Base-by-base conservation (phyloP, 2,113 vertebrate species). In the Chaetops frenatus region DNA sequence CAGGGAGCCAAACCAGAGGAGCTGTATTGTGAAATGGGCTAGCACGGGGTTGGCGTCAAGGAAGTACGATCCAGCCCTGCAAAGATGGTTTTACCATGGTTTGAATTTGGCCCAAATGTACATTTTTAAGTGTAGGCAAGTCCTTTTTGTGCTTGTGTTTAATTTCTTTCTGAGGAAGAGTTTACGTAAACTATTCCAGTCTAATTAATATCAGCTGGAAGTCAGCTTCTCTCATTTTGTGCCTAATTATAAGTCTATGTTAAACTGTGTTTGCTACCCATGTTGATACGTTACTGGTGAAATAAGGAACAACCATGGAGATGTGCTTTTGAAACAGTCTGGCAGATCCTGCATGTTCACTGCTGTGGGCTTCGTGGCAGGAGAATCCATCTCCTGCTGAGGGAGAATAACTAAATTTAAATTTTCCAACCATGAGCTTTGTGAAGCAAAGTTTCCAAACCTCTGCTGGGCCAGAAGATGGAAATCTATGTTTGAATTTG, bases 321-420 rank as follows among this genome's bases (percentile, higher is more conserved):
- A 96, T 10, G 92, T 88, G 80, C 84, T 95, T 97, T 74, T 91
- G 85, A 93, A 97, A 95, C 1, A 0, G 24, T 86, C 90, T 96
- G 94, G 88, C 94, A 92, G 69, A 61, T 94, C 66, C 74, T 74
- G 58, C 3, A 0, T 79, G 62, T 65, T 91, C 14, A 0, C 71
- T 93, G 88, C 93, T 87, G 60, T 77, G 86, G 88, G 66, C 86
- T 93, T 95, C 66, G 0, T 90, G 82, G 89, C 93, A 95, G 86
- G 79, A 95, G 94, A 96, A 78, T 92, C 56, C 69, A 86, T 90
- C 94, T 93, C 96, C 96, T 97, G 92, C 91, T 95, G 92, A 91
- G 93, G 78, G 62, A 69, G 86, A 69, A 94, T 95, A 97, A 95
- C 95, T 97, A 95, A 96, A 96, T 96, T 97, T 96, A 96, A 96